These are phyloP conservation scores for Plagiodera versicolora DNA, from an alignment of 2,888 invertebrate species.

Conservation along the genomic window DNA sequence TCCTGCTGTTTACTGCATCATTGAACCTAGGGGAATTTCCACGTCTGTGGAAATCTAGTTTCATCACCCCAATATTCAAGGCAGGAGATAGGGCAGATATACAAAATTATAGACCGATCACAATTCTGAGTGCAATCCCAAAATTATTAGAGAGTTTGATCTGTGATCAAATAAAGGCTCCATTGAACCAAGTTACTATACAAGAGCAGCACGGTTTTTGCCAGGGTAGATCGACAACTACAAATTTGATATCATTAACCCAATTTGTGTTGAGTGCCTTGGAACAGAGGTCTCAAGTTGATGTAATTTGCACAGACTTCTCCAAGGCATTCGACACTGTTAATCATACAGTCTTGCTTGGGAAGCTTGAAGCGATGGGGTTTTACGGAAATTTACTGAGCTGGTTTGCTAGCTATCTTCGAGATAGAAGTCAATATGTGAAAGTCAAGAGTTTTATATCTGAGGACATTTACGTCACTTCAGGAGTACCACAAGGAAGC, in stretches of 20 bases:
- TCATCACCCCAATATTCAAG: neutral
- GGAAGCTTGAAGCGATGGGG: neutral
- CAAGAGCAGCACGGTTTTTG: neutral
- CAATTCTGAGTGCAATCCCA: neutral
- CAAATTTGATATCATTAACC: neutral
- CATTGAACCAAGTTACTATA: neutral
- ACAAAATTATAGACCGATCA: neutral
- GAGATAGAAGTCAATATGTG: neutral
- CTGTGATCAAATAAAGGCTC: constrained; percentile 1
- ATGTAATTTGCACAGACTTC: neutral
- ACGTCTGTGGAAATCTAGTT: neutral
- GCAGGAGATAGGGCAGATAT: neutral
- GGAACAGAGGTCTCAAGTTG: constrained; percentile 1
- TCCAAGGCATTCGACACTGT: neutral
- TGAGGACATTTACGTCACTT: constrained; percentile 5
- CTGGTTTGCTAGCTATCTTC: neutral
- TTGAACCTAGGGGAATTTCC: neutral
- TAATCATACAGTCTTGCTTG: neutral
- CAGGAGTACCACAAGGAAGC: constrained; percentile 3
- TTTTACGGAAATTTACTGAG: neutral
- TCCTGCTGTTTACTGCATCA: neutral
- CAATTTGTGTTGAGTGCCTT: constrained; percentile 4
- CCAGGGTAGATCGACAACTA: neutral
- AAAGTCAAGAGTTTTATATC: constrained; percentile 1
- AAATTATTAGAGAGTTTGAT: constrained; percentile 5